phyloP scores from a whole-genome alignment of 2,888 invertebrate species.

The Agriopis marginaria region DNA sequence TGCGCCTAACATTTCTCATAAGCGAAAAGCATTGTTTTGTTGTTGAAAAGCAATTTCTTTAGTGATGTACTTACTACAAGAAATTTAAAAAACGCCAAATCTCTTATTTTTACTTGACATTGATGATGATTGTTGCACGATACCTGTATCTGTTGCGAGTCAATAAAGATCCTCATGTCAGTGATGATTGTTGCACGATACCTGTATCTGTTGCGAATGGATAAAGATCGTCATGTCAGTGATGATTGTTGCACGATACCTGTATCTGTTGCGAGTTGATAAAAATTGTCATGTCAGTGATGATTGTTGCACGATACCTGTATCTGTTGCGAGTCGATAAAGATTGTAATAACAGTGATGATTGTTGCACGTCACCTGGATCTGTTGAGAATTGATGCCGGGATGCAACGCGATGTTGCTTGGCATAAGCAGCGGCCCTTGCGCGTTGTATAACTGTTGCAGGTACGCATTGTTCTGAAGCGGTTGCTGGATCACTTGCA shows the following conservation, averaged over 20 bases:
- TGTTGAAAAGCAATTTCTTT: too few species aligned
- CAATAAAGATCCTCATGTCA: too few species aligned
- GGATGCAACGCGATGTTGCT: constrained; percentile 91
- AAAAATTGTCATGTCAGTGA: background rate
- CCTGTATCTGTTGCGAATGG: too few species aligned
- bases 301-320: background rate
- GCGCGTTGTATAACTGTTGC: constrained; percentile 93
- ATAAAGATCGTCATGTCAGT: background rate
- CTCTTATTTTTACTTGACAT: too few species aligned
- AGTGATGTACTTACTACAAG: too few species aligned
- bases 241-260: background rate
- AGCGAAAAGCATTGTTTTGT: too few species aligned
- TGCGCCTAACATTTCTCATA: too few species aligned
- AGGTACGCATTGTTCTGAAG: constrained; percentile 91
- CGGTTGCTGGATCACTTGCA: constrained; percentile 95
- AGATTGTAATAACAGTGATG: background rate
- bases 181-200: too few species aligned
- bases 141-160: background rate
- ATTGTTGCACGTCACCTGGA: constrained; percentile 83
- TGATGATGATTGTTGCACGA: background rate
- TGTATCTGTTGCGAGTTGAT: background rate
- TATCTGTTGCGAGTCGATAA: background rate
- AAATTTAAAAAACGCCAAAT: too few species aligned
- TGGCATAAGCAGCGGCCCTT: constrained; percentile 93
- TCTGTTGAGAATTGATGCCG: constrained; percentile 91